Conservation (phyloP, 2,888 invertebrate genomes). For the Drosophila cracens region DNA sequence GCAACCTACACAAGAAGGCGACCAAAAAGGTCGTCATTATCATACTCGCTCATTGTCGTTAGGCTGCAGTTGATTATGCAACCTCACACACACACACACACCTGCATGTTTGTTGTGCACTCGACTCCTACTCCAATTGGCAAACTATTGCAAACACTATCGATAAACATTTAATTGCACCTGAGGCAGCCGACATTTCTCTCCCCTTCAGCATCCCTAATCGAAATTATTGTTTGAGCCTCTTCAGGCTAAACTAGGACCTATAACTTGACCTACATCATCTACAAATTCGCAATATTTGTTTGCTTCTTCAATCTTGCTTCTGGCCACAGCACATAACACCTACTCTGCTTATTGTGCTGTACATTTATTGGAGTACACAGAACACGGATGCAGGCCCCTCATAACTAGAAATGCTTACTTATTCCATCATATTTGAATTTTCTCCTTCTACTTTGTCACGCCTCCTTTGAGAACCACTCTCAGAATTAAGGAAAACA, state of each 20-base stretch:
- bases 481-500: constrained; percentile 31
- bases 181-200: constrained; percentile 51
- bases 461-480: constrained; percentile 16
- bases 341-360: not conserved
- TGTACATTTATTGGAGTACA: not conserved
- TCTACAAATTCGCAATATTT: constrained; percentile 33
- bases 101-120: constrained; percentile 6
- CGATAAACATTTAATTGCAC: constrained; percentile 77
- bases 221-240: constrained; percentile 64
- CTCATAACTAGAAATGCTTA: not conserved
- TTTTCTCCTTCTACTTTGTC: not conserved
- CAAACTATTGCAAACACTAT: constrained; percentile 57
- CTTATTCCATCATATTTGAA: not conserved
- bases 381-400: constrained; percentile 12
- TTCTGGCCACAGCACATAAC: constrained; percentile 24
- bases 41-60: constrained; percentile 13
- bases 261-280: not conserved
- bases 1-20: constrained; percentile 24
- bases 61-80: constrained; percentile 43
- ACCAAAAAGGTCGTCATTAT: constrained; percentile 26
- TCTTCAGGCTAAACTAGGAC: constrained; percentile 36
- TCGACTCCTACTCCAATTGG: constrained; percentile 17
- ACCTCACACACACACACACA: constrained; percentile 16
- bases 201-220: constrained; percentile 43
- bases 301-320: constrained; percentile 30